Evolutionary conservation across 2,888 invertebrate species (phyloP).

Genomic region (Escarpia spicata): DNA sequence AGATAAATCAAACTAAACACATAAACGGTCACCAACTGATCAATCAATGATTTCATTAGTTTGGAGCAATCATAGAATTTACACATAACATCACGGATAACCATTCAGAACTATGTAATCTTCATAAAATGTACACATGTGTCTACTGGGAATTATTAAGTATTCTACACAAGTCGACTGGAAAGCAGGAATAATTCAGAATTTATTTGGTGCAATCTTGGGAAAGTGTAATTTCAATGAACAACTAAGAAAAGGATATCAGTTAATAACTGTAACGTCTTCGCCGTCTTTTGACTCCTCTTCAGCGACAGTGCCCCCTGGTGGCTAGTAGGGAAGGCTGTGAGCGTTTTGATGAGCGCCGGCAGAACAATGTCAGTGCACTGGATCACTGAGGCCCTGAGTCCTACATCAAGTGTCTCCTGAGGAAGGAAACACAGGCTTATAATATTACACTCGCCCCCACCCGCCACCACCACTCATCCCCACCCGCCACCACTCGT

Average conservation of each 20-base stretch:
- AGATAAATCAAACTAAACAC: neutral
- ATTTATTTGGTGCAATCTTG: neutral
- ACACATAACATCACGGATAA: no score
- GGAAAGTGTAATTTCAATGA: neutral
- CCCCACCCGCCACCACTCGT: no score
- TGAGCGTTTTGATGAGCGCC: slow-evolving; percentile 47
- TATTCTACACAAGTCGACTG: neutral
- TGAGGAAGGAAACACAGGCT: neutral
- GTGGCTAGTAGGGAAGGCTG: slow-evolving; percentile 39
- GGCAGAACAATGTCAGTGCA: slow-evolving; percentile 51
- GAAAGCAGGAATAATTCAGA: neutral
- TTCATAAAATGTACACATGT: no score
- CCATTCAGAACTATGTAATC: no score
- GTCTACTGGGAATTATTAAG: neutral
- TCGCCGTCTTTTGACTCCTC: slow-evolving; percentile 54
- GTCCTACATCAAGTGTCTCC: slow-evolving; percentile 48
- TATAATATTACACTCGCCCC: neutral
- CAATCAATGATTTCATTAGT: no score
- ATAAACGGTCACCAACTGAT: no score
- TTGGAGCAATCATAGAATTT: no score
- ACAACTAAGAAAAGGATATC: slow-evolving; percentile 29
- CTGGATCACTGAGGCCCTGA: slow-evolving; percentile 35
- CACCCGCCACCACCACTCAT: no score
- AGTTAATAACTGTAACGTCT: slow-evolving; percentile 47
- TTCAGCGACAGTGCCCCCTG: slow-evolving; percentile 32